Evolutionary conservation across 2,113 vertebrate species (phyloP).

Genomic region (Dasyornis broadbenti): DNA sequence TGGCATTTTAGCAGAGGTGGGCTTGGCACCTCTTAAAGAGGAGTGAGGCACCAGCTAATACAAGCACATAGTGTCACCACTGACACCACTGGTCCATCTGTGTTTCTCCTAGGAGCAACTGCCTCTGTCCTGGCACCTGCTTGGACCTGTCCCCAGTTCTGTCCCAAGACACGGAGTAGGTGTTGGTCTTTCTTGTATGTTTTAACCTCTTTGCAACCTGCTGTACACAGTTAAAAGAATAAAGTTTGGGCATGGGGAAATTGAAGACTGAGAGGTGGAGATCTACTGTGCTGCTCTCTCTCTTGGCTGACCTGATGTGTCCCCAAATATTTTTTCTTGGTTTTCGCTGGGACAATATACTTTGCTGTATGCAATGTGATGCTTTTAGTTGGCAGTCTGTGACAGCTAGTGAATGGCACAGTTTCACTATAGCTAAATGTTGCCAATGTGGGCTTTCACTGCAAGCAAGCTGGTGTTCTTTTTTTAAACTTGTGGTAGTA

Average conservation of each 20-base stretch:
- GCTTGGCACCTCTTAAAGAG: background rate
- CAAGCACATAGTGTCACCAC: accelerated
- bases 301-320: background rate
- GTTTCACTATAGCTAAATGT: background rate
- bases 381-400: background rate
- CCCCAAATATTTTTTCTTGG: background rate
- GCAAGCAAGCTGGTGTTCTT: background rate
- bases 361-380: background rate
- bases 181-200: background rate
- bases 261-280: background rate
- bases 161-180: background rate
- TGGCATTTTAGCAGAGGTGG: background rate
- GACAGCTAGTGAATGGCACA: background rate
- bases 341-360: background rate
- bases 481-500: background rate
- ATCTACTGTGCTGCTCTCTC: background rate
- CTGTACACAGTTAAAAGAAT: background rate
- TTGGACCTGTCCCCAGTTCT: background rate
- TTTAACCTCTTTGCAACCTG: background rate
- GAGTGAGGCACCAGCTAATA: background rate
- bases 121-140: background rate
- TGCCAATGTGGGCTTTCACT: background rate
- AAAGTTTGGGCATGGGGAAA: background rate
- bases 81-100: no score
- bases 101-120: background rate